Evolutionary conservation across 1,140 invertebrate genomes (phyloP).

Genomic region (Eurosta solidaginis): DNA sequence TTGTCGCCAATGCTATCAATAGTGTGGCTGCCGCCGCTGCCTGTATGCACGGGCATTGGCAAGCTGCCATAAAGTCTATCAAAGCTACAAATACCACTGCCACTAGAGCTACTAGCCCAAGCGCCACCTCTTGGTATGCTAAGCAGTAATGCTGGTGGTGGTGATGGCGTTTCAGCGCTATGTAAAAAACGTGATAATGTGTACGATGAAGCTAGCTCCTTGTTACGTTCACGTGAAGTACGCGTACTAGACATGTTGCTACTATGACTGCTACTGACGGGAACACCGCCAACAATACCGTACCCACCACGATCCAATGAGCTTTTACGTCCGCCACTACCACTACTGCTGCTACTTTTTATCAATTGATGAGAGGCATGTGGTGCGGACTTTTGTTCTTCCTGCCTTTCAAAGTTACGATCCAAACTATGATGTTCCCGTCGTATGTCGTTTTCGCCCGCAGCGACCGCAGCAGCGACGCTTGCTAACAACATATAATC

Average conservation of each 20-base stretch:
- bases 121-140: conserved; percentile 49
- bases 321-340: conserved; percentile 34
- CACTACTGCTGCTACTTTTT: conserved; percentile 47
- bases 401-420: conserved; percentile 54
- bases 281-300: neutral
- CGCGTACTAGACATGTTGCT: conserved; percentile 34
- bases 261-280: neutral
- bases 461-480: no score
- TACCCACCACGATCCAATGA: conserved; percentile 31
- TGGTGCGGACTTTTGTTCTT: conserved; percentile 40
- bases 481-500: conserved; percentile 50
- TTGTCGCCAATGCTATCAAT: neutral
- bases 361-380: neutral
- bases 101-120: conserved; percentile 41
- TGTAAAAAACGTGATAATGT: conserved; percentile 54
- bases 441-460: conserved; percentile 48
- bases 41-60: neutral
- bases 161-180: conserved; percentile 23
- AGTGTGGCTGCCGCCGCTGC: neutral
- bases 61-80: conserved; percentile 41
- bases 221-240: conserved; percentile 43
- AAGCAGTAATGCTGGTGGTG: conserved; percentile 10
- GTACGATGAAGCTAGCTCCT: conserved; percentile 47
- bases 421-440: conserved; percentile 56
- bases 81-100: conserved; percentile 39